Percentiles rank a stretch among this genome's conserved stretches.
These are phyloP conservation scores for Ciconia boyciana DNA, from an alignment of 2,113 vertebrate genomes.

Conservation along the genomic window DNA sequence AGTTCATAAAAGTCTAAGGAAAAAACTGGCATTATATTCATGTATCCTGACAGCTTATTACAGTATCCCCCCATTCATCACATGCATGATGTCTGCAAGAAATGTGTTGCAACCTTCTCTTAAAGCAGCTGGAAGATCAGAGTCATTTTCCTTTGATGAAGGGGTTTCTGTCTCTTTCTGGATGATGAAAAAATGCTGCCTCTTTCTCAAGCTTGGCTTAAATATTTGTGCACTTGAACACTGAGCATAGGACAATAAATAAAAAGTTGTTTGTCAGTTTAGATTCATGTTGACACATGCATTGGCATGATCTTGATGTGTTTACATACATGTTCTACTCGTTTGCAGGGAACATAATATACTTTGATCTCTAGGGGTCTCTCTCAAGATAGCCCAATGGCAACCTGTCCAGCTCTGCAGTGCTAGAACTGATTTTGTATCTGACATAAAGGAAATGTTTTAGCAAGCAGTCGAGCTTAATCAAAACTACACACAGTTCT, in stretches of 20 bases:
- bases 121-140: background rate
- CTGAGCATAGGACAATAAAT: background rate
- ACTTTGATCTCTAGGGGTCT: background rate
- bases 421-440: background rate
- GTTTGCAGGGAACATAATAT: background rate
- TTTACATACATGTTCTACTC: background rate
- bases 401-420: background rate
- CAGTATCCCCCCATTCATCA: background rate
- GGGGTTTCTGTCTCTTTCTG: background rate
- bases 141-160: background rate
- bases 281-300: background rate
- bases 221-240: background rate
- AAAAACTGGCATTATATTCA: background rate
- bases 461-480: background rate
- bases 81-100: background rate
- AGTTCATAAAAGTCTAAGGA: background rate
- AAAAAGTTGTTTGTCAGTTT: background rate
- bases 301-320: background rate
- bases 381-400: background rate
- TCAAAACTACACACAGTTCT: background rate
- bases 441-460: background rate
- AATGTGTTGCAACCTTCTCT: background rate
- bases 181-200: background rate
- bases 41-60: background rate
- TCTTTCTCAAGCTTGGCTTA: background rate